A percentile compares a stretch with the other conserved stretches of the same genome.
phyloP scores from a whole-genome alignment of 2,113 vertebrate genomes.

The Oxyruncus cristatus region DNA sequence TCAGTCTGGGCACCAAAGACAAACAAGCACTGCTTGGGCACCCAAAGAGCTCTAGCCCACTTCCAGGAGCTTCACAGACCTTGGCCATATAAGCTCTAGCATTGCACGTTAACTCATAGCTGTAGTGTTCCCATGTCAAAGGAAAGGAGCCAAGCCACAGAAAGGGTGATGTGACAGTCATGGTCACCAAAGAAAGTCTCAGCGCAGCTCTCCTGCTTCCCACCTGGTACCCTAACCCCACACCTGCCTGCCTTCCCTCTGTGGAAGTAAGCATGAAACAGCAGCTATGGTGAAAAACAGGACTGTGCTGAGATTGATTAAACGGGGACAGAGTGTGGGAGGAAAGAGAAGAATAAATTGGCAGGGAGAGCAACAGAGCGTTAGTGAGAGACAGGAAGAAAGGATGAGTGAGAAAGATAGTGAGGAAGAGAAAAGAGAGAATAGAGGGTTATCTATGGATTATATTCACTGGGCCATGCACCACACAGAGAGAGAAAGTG shows the following conservation, averaged over 20 bases:
- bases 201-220: neutral
- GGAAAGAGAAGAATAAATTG: constrained; percentile 52
- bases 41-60: neutral
- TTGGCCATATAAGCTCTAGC: neutral
- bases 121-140: rapidly evolving
- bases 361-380: constrained; percentile 25
- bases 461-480: neutral
- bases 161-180: rapidly evolving
- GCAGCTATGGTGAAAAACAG: constrained; percentile 15
- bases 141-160: neutral
- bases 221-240: neutral
- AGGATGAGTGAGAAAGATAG: constrained; percentile 33
- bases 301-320: constrained; percentile 45
- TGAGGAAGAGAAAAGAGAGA: constrained; percentile 11
- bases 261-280: neutral
- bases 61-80: neutral
- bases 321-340: constrained; percentile 54
- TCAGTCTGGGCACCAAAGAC: neutral
- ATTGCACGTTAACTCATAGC: neutral
- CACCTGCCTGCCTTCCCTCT: neutral
- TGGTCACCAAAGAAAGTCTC: neutral
- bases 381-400: constrained; percentile 51
- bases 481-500: neutral
- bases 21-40: neutral
- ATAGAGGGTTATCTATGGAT: neutral